Percentiles rank a stretch among this genome's conserved stretches.
These are phyloP conservation scores for Aelia acuminata DNA, from an alignment of 2,888 invertebrate species.

Conservation along the genomic window DNA sequence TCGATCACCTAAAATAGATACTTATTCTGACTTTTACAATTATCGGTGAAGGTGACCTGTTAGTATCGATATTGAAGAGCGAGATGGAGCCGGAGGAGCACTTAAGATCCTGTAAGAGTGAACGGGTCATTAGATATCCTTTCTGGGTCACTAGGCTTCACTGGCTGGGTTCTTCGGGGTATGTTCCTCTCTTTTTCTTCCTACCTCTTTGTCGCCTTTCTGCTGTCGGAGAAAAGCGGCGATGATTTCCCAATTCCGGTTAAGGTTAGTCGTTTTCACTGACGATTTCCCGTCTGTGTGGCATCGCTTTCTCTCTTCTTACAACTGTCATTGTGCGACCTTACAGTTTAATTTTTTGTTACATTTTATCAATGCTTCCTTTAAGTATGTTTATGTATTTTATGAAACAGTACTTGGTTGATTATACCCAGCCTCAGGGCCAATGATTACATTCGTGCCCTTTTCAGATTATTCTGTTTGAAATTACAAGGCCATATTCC, in stretches of 20 bases:
- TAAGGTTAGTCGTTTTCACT: slow-evolving; percentile 15
- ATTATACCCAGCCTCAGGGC: no score
- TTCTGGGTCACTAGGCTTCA: background rate
- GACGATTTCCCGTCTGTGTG: background rate
- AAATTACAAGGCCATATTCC: no score
- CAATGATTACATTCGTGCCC: no score
- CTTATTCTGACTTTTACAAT: background rate
- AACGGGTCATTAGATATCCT: background rate
- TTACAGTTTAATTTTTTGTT: background rate
- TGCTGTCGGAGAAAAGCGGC: background rate
- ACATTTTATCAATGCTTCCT: background rate
- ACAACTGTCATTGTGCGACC: background rate
- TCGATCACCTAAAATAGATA: background rate
- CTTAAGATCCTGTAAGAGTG: slow-evolving; percentile 8
- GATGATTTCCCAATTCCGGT: background rate
- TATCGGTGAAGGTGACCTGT: background rate
- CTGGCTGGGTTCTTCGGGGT: no score
- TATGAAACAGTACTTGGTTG: no score
- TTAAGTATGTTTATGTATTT: no score
- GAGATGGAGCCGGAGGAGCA: background rate
- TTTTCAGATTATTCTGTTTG: no score
- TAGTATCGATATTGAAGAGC: background rate
- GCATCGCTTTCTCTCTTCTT: background rate
- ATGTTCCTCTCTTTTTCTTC: background rate
- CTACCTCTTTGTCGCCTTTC: background rate